phyloP scores from a whole-genome alignment of 2,888 invertebrate genomes.

The Hylaea fasciaria region DNA sequence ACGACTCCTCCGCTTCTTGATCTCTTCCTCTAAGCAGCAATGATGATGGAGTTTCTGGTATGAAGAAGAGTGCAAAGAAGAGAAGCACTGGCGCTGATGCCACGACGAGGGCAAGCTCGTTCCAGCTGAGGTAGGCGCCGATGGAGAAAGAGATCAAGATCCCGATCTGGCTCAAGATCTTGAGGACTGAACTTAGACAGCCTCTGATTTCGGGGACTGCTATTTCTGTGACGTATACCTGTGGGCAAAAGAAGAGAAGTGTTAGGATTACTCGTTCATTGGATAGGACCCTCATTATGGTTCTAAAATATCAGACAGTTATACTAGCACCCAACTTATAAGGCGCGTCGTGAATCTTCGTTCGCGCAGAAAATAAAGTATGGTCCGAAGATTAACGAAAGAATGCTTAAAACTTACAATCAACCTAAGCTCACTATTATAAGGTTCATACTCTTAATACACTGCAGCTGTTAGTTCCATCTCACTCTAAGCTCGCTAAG shows the following conservation, averaged over 20 bases:
- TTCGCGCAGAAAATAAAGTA: too few relatives aligned
- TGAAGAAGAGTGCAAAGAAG: constrained; percentile 89
- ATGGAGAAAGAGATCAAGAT: constrained; percentile 92
- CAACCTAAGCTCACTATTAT: too few relatives aligned
- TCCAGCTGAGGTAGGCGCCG: constrained; percentile 93
- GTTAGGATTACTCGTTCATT: not conserved
- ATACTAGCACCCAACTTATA: too few relatives aligned
- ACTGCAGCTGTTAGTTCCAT: too few relatives aligned
- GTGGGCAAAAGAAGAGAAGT: constrained; percentile 61
- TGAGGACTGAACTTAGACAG: constrained; percentile 92
- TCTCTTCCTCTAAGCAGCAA: constrained; percentile 90
- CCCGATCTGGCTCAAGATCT: constrained; percentile 93
- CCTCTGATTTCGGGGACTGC: constrained; percentile 94
- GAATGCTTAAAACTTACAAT: too few relatives aligned
- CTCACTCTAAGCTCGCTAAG: too few relatives aligned
- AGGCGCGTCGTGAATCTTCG: too few relatives aligned
- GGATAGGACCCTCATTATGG: too few relatives aligned
- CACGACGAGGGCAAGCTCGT: constrained; percentile 91
- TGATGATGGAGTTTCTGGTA: constrained; percentile 95
- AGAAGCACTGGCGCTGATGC: constrained; percentile 90
- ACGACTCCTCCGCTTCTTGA: constrained; percentile 89
- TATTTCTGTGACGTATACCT: constrained; percentile 96
- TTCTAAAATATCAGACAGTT: too few relatives aligned
- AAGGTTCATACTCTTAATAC: too few relatives aligned
- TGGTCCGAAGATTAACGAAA: too few relatives aligned